A percentile compares a stretch with the other conserved stretches of the same genome.
Evolutionary conservation across 2,797 vertebrate species (phyloP).

Genomic region (Peromyscus nudipes): DNA sequence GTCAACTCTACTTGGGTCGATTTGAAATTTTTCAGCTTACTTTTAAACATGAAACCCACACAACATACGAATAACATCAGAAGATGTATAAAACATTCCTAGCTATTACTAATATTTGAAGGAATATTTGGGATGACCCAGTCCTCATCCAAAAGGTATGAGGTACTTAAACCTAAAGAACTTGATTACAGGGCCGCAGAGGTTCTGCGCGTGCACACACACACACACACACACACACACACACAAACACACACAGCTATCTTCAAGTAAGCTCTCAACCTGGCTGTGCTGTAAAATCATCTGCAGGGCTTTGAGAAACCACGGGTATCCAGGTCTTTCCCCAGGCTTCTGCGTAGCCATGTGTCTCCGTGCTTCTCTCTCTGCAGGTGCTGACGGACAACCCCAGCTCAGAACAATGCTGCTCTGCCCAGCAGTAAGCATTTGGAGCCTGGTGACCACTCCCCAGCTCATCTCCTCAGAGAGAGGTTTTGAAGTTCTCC

Average conservation of each 20-base stretch:
- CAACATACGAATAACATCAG: background rate
- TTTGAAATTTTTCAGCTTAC: conserved; percentile 12
- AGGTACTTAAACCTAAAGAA: conserved; percentile 1
- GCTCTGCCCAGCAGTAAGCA: background rate
- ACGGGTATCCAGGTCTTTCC: background rate
- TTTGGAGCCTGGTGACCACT: background rate
- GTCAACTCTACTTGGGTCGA: conserved; percentile 8
- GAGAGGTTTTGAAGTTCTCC: background rate
- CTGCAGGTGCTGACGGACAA: background rate
- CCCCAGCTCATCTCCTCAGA: background rate
- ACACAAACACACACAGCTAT: background rate
- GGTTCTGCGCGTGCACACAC: background rate
- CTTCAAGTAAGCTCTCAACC: conserved; percentile 3
- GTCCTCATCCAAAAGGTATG: background rate
- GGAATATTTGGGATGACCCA: background rate
- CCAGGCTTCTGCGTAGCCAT: background rate
- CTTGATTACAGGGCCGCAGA: background rate
- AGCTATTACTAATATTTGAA: conserved; percentile 13
- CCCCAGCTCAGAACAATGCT: background rate
- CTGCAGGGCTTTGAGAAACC: background rate
- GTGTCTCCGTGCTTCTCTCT: background rate
- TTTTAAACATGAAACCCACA: conserved; percentile 54
- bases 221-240: background rate
- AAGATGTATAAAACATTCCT: background rate
- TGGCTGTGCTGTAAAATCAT: background rate